Conservation (phyloP, 2,888 invertebrate genomes). For the Dasypogon diadema region DNA sequence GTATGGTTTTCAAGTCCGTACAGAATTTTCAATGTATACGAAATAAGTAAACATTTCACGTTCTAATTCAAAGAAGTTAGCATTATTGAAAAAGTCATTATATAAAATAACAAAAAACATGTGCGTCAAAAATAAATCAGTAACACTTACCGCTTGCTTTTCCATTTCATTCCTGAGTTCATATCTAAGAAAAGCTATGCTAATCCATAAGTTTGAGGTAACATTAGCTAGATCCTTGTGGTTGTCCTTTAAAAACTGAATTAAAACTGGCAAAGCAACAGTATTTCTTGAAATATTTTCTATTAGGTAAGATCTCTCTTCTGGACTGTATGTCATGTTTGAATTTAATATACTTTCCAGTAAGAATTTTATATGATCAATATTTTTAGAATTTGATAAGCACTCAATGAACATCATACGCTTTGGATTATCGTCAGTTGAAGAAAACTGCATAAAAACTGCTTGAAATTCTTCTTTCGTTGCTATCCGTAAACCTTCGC, state of each 20-base stretch:
- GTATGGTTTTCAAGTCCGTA: no score
- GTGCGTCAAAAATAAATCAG: no score
- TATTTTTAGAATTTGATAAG: neutral
- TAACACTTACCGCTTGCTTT: neutral
- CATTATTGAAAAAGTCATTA: no score
- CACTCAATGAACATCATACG: constrained; percentile 3
- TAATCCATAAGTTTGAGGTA: neutral
- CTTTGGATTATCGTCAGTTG: neutral
- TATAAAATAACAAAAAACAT: no score
- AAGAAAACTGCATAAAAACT: neutral
- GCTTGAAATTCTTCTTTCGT: neutral
- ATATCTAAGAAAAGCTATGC: constrained; percentile 3
- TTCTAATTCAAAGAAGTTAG: no score
- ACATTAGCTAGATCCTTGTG: neutral
- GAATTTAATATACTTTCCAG: neutral
- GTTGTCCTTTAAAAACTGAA: constrained; percentile 8
- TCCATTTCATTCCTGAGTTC: neutral
- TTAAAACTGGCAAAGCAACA: neutral
- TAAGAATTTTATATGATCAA: neutral
- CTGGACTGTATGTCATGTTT: neutral
- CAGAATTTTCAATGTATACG: no score
- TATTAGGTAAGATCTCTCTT: neutral
- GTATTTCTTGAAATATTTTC: neutral
- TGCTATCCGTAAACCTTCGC: constrained; percentile 13
- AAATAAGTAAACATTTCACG: no score